These are phyloP conservation scores for Microcebus tavaratra DNA, from an alignment of 2,113 vertebrate genomes.

Conservation along the genomic window DNA sequence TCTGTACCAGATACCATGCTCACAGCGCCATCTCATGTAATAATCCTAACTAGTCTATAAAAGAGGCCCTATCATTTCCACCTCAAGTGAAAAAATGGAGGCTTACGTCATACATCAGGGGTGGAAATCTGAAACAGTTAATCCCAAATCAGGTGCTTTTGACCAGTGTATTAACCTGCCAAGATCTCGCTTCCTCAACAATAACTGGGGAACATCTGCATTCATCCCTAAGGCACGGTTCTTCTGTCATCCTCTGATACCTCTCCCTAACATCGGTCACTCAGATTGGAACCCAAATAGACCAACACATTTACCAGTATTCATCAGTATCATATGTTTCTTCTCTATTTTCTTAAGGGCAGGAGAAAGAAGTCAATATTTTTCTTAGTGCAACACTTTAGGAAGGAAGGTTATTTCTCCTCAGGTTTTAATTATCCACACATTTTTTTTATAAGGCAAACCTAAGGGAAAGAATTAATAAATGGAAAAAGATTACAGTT, in stretches of 20 bases:
- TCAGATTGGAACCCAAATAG: not conserved
- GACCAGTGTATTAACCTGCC: not conserved
- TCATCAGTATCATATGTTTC: not conserved
- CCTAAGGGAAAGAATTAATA: conserved; percentile 61
- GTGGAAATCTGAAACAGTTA: not conserved
- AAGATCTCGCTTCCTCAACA: not conserved
- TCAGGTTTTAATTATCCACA: conserved; percentile 55
- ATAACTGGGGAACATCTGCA: not conserved
- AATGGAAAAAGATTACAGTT: conserved; percentile 52
- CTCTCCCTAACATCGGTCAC: not conserved
- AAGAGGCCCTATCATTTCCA: rapidly evolving
- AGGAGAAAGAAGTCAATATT: not conserved
- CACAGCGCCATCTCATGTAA: not conserved
- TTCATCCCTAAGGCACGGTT: not conserved
- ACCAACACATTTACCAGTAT: not conserved
- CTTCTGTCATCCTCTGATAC: not conserved
- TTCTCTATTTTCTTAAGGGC: conserved; percentile 10
- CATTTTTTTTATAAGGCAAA: conserved; percentile 2
- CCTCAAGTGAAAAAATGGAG: not conserved
- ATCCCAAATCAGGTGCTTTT: not conserved
- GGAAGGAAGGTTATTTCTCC: conserved; percentile 6
- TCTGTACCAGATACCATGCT: not conserved
- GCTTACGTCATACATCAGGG: not conserved
- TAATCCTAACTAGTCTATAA: not conserved
- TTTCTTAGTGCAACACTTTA: not conserved